phyloP scores from a whole-genome alignment of 1,140 invertebrate species.

The Papilio dardanus region DNA sequence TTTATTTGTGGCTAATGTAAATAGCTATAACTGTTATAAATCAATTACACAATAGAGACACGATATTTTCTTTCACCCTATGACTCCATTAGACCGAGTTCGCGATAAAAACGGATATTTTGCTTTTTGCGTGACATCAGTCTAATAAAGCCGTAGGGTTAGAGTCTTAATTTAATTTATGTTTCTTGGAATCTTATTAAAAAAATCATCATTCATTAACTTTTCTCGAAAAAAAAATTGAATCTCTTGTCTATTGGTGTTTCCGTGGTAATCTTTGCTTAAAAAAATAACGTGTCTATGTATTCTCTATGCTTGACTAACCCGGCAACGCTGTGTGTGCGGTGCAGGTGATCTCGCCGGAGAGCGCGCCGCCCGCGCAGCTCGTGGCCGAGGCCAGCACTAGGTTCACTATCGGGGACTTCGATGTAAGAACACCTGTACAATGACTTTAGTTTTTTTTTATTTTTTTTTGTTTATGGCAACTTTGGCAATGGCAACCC shows the following conservation, averaged over 20 bases:
- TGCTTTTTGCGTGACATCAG: too few relatives aligned
- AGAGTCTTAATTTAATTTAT: too few relatives aligned
- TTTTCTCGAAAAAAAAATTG: too few relatives aligned
- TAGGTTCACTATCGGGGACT: slow-evolving; percentile 85
- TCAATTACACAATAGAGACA: not conserved
- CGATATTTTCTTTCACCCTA: not conserved
- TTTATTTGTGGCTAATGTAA: not conserved
- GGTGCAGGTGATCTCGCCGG: slow-evolving; percentile 83
- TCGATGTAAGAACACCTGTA: slow-evolving; percentile 80
- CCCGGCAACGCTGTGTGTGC: slow-evolving; percentile 31
- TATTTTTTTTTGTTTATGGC: slow-evolving; percentile 19
- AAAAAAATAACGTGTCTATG: not conserved
- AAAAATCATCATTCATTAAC: not conserved
- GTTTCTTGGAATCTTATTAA: not conserved
- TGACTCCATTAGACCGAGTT: too few relatives aligned
- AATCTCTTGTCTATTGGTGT: too few relatives aligned
- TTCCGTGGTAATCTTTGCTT: too few relatives aligned
- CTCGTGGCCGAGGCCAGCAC: slow-evolving; percentile 80
- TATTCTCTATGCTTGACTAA: slow-evolving; percentile 41
- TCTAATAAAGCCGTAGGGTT: too few relatives aligned
- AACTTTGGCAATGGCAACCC: too few relatives aligned
- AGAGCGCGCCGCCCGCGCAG: slow-evolving; percentile 82
- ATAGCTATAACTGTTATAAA: slow-evolving; percentile 25
- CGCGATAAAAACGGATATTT: too few relatives aligned
- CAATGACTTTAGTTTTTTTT: slow-evolving; percentile 14